phyloP scores from a whole-genome alignment of 1,140 invertebrate genomes.

The Drosophila eugracilis region DNA sequence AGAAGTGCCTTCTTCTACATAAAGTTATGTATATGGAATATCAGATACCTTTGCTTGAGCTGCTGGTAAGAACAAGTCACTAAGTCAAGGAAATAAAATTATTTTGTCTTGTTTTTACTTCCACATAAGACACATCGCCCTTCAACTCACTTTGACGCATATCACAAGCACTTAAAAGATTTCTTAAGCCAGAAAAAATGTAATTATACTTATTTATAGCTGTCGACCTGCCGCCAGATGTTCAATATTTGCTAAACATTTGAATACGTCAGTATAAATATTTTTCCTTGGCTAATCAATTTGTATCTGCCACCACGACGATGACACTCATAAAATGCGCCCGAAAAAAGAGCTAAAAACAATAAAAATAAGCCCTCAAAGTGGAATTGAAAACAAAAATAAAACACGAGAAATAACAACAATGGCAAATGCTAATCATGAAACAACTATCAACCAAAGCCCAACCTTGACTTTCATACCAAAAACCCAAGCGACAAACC shows the following conservation, averaged over 20 bases:
- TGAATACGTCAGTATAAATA: conserved; percentile 5
- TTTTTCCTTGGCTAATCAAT: conserved; percentile 37
- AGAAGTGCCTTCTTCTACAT: too few relatives aligned
- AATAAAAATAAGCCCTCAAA: conserved; percentile 47
- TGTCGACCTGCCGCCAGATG: too few relatives aligned
- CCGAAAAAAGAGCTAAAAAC: conserved; percentile 11
- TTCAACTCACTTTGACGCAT: background rate
- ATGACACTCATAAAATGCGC: conserved; percentile 29
- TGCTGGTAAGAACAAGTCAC: too few relatives aligned
- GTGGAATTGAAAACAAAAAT: conserved; percentile 20
- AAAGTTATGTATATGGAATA: too few relatives aligned
- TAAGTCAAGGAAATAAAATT: too few relatives aligned
- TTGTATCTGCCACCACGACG: conserved; percentile 10
- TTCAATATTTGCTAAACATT: conserved; percentile 11
- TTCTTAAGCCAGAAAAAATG: background rate
- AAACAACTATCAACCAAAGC: conserved; percentile 25
- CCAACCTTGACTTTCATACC: conserved; percentile 63
- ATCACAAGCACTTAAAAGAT: background rate
- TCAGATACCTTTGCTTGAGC: too few relatives aligned
- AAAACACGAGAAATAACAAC: background rate
- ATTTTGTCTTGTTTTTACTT: too few relatives aligned
- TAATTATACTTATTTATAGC: conserved; percentile 3
- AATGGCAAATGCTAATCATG: conserved; percentile 43
- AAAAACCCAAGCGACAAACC: conserved; percentile 19
- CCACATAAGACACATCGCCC: too few relatives aligned